phyloP scores from a whole-genome alignment of 2,113 vertebrate species.

The Callionymus lyra region DNA sequence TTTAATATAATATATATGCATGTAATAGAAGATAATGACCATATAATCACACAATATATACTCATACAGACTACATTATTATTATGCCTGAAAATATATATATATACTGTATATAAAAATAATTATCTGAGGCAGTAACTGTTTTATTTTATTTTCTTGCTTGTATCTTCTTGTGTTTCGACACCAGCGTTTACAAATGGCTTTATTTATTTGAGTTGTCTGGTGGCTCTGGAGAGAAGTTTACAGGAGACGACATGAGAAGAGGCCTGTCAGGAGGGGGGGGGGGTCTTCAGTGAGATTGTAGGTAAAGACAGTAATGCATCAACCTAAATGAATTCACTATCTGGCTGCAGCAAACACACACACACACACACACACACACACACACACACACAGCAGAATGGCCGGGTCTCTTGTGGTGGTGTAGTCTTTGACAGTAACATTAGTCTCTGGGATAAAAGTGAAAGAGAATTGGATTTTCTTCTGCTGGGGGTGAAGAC shows the following conservation, averaged over 20 bases:
- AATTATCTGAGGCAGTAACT: too few species aligned
- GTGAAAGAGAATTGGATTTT: slow-evolving; percentile 67
- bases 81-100: too few species aligned
- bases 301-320: slow-evolving; percentile 66
- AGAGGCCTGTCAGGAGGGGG: slow-evolving; percentile 36
- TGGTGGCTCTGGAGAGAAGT: too few species aligned
- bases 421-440: slow-evolving; percentile 68
- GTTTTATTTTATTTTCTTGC: too few species aligned
- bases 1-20: too few species aligned
- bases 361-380: slow-evolving; percentile 40
- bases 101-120: too few species aligned
- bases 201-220: too few species aligned
- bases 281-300: slow-evolving; percentile 56
- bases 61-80: too few species aligned
- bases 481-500: slow-evolving; percentile 62
- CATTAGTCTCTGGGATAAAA: slow-evolving; percentile 72
- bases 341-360: slow-evolving; percentile 60
- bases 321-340: slow-evolving; percentile 76
- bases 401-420: slow-evolving; percentile 51
- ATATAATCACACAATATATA: too few species aligned
- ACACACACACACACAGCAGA: slow-evolving; percentile 31
- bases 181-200: too few species aligned
- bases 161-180: too few species aligned
- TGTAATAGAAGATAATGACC: too few species aligned
- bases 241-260: not conserved